Evolutionary conservation across 2,113 vertebrate genomes (phyloP), one percentile per base, ranked within the genome.

Genomic region (Elgaria multicarinata): DNA sequence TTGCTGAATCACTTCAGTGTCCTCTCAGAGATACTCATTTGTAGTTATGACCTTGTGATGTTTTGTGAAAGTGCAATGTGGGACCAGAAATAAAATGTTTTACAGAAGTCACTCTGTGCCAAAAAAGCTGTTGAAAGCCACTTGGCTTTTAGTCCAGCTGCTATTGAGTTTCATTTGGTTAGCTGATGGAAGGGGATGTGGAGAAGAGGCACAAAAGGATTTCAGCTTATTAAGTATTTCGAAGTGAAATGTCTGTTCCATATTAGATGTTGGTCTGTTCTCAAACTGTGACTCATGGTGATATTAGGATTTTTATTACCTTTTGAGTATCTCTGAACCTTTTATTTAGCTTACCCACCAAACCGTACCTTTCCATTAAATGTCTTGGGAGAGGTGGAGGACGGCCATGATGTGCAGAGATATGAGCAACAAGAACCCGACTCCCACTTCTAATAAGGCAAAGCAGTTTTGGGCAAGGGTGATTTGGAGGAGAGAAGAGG

Each of bases 241-340:
- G 93, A 92, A 93, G 92, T 94, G 93, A 89, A 92, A 91, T 92
- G 84, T 87, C 93, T 96, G 90, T 72, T 95, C 88, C 80, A 93
- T 91, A 95, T 94, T 91, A 95, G 76, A 67, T 92, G 82, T 90
- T 96, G 95, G 95, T 95, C 92, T 92, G 24, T 92, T 94, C 93
- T 96, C 95, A 96, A 88, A 84, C 89, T 88, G 44, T 96, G 94
- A 95, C 93, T 97, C 95, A 95, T 93, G 89, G 66, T 93, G 83
- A 69, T 93, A 86, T 95, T 94, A 95, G 72, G 46, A 64, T 90
- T 93, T 93, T 50, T 85, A 91, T 92, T 95, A 83, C 92, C 91
- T 3, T 92, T 66, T 91, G 75, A 89, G 88, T 93, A 85, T 89
- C 92, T 95, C 75, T 93, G 18, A 89, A 92, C 90, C 91, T 93